Percentiles rank a stretch among this genome's conserved stretches.
Conservation (phyloP, 1,140 invertebrate species). For the Eciton burchellii region DNA sequence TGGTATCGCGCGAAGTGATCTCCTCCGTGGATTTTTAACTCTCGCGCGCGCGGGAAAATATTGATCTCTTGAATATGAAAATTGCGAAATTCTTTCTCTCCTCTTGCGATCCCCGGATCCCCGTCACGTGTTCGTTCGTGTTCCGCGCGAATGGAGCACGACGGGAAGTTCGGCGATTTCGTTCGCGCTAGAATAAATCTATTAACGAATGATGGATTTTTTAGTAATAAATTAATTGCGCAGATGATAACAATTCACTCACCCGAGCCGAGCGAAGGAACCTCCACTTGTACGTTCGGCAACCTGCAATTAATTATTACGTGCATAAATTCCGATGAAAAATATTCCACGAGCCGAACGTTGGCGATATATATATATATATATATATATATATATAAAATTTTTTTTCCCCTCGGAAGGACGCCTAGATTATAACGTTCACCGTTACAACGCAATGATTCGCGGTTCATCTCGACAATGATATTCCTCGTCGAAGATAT, state of each 20-base stretch:
- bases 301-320: conserved; percentile 47
- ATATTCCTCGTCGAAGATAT: not conserved
- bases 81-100: conserved; percentile 9
- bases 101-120: too few species aligned
- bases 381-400: too few species aligned
- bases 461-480: too few species aligned
- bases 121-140: too few species aligned
- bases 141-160: too few species aligned
- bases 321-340: conserved; percentile 3
- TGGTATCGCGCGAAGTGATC: conserved; percentile 41
- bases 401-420: too few species aligned
- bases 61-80: conserved; percentile 33
- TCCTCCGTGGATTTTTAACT: conserved; percentile 53
- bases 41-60: conserved; percentile 16
- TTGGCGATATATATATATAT: not conserved
- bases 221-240: conserved; percentile 37
- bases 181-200: not conserved
- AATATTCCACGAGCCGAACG: conserved; percentile 1
- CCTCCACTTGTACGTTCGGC: conserved; percentile 12
- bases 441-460: too few species aligned
- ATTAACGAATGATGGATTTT: conserved; percentile 32
- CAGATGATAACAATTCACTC: conserved; percentile 45
- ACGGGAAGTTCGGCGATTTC: conserved; percentile 4
- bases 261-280: conserved; percentile 33
- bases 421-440: too few species aligned